Base-by-base conservation (phyloP, 1,140 invertebrate genomes). In the Tetramorium simillimum region DNA sequence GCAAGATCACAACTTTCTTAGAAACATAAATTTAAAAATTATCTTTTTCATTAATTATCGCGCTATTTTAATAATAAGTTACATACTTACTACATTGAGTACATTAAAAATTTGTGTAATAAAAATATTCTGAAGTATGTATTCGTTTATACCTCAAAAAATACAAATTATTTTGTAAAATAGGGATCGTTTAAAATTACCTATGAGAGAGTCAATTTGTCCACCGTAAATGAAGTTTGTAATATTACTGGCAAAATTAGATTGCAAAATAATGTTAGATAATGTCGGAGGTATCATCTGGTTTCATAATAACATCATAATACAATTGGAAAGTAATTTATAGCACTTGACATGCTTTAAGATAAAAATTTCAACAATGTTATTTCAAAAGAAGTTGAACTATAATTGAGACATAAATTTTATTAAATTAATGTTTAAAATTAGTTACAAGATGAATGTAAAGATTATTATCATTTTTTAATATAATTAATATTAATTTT, bases 171-270 rank as follows among this genome's bases (percentile, higher is more conserved):
- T 10, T 40, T 49, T 28, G 28, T 37, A 56, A 75, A 58, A 75
- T 69, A 21, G 28, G 37, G 16, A 78, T 46, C 53, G 75, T 72
- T 91, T 90, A 73, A 90, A 80, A 78, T 56, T 69, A 82, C 37
- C 6, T 33, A 28, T 37, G 46, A 85, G 62, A 81, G 33, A 81
- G 67, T 60, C 84, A 89, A 58, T 91, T 91, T 70, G 43, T 16
- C n/a, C 18, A 60, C 2, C n/a, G 37, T 62, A 86, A 87, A 90
- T 86, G 51, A 78, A 75, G 72, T 90, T 86, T 80, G 70, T 46
- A 14, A 67, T 53, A 80, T 40, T 21, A 18, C n/a, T 46, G 7
- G 1, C 28, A 51, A 40, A 80, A 67, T 80, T 80, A 33, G 28
- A 9, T 67, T 33, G 18, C 37, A 16, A n/a, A 80, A 78, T 78